Evolutionary conservation across 2,888 invertebrate genomes (phyloP).

Genomic region (Zonitis immaculata): DNA sequence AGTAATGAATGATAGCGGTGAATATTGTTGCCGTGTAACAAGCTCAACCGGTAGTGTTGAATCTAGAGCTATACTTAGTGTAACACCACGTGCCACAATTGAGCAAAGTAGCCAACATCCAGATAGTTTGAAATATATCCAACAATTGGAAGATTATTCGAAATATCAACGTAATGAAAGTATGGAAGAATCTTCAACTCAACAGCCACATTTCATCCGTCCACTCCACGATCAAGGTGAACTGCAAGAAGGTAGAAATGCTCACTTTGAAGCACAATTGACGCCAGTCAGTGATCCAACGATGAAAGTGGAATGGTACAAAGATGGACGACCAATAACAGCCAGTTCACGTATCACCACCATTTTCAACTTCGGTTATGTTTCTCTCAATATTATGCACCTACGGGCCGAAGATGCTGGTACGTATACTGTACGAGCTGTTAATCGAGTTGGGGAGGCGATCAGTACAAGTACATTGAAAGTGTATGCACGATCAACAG

Average conservation of each 20-base stretch:
- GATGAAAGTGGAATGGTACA: slow-evolving; percentile 94
- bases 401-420: slow-evolving; percentile 98
- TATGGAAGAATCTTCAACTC: slow-evolving; percentile 73
- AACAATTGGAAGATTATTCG: slow-evolving; percentile 85
- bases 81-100: slow-evolving; percentile 76
- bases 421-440: slow-evolving; percentile 87
- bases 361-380: slow-evolving; percentile 98
- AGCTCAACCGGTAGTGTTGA: slow-evolving; percentile 84
- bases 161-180: slow-evolving; percentile 82
- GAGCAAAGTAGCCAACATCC: slow-evolving; percentile 88
- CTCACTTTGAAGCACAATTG: slow-evolving; percentile 89
- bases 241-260: slow-evolving; percentile 84
- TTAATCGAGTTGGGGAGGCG: slow-evolving; percentile 87
- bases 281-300: slow-evolving; percentile 89
- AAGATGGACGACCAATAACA: slow-evolving; percentile 90
- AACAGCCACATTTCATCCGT: slow-evolving; percentile 83
- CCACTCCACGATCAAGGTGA: slow-evolving; percentile 82
- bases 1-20: slow-evolving; percentile 80
- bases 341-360: slow-evolving; percentile 96
- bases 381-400: slow-evolving; percentile 97
- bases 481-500: slow-evolving; percentile 74
- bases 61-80: slow-evolving; percentile 75
- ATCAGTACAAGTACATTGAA: slow-evolving; percentile 74
- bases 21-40: slow-evolving; percentile 83
- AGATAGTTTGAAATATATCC: slow-evolving; percentile 84